Evolutionary conservation across 2,797 vertebrate species (phyloP), one percentile per base, ranked within the genome.

Genomic region (Coregonus ussuriensis): DNA sequence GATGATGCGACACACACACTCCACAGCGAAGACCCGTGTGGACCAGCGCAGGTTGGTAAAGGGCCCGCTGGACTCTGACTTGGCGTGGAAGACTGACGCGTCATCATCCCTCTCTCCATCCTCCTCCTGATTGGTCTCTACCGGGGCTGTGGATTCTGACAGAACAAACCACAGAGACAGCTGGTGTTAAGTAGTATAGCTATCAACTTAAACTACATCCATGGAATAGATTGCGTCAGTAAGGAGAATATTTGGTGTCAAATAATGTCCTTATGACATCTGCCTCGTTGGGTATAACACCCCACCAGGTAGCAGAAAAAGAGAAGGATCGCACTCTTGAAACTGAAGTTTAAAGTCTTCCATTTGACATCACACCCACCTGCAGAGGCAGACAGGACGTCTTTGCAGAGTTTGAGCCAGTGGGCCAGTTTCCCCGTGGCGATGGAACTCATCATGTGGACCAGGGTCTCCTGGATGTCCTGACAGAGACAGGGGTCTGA

Each of bases 351-450:
- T 6, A 56, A 56, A 56, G 18, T 15, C 21, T 29, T 31, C 21
- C 9, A 6, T 18, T 25, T 9, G 31, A 29, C 7, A 66, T 0
- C 33, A 13, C 73, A 77, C 76, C 16, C 56, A 98, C 97, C 96
- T 73, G 94, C 94, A 65, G 96, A 96, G 1, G 97, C 93, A 68
- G 96, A 95, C 83, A 99, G 94, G 76, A 98, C 95, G 74, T 98
- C 97, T 88, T 97, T 98, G 93, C 96, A 98, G 78, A 99, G 96
- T 75, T 96, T 96, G 37, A 99, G 89, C 97, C 97, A 98, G 85
- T 96, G 95, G 16, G 95, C 94, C 81, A 98, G 95, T n/a, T 94
- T 95, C 63, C 92, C 91, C 7, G 94, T 91, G 16, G 95, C 94
- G 86, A 95, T 94, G 54, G 96, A 95, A 7, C 89, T 90, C 82